These are phyloP conservation scores for Calliphora vicina DNA, from an alignment of 1,140 invertebrate genomes.

Conservation along the genomic window DNA sequence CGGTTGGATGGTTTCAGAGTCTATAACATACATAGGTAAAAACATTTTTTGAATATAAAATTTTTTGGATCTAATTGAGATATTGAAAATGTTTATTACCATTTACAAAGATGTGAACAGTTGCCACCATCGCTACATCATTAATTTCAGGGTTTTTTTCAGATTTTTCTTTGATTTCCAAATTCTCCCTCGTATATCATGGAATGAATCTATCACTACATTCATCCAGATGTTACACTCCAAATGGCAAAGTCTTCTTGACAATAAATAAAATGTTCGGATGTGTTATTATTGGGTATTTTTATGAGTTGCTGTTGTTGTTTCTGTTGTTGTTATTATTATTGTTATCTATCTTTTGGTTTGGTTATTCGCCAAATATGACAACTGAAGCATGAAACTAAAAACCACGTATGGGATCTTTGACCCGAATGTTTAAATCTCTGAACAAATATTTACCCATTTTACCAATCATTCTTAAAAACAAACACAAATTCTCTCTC, in stretches of 20 bases:
- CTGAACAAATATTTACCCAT: conserved; percentile 2
- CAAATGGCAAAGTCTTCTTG: neutral
- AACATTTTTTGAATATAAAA: too few relatives aligned
- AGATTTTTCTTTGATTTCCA: too few relatives aligned
- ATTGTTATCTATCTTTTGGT: neutral
- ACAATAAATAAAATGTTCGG: neutral
- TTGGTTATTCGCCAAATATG: conserved; percentile 1
- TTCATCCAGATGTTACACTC: neutral
- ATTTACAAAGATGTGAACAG: neutral
- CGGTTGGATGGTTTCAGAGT: too few relatives aligned
- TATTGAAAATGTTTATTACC: too few relatives aligned
- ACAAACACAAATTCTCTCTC: neutral
- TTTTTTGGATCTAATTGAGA: too few relatives aligned
- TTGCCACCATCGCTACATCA: neutral
- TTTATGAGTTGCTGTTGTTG: neutral
- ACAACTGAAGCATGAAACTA: conserved; percentile 29
- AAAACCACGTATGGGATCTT: conserved; percentile 26
- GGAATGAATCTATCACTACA: neutral
- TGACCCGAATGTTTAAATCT: conserved; percentile 11
- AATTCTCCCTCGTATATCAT: neutral
- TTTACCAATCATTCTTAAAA: conserved; percentile 1
- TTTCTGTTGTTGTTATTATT: neutral
- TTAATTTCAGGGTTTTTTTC: too few relatives aligned
- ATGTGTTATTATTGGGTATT: neutral
- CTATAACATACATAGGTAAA: too few relatives aligned